Percentiles rank a stretch among this genome's conserved stretches.
phyloP scores from a whole-genome alignment of 1,140 invertebrate species.

The Bactericera cockerelli region DNA sequence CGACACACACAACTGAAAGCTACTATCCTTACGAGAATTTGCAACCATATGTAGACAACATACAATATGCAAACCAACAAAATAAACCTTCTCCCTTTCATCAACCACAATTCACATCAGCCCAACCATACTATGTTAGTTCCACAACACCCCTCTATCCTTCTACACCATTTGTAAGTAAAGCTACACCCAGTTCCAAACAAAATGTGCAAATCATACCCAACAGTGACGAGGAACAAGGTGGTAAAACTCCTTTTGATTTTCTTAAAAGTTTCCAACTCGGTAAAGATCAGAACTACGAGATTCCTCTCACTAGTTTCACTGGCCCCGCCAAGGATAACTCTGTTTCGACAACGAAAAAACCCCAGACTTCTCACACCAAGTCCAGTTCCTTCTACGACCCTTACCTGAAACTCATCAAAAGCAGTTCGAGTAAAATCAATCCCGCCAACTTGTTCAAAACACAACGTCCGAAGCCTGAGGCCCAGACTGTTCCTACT shows the following conservation, averaged over 20 bases:
- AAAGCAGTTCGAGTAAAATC: not conserved
- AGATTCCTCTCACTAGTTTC: not conserved
- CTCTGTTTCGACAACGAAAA: not conserved
- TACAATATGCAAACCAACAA: not conserved
- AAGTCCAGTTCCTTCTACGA: constrained; percentile 1
- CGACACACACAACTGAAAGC: not conserved
- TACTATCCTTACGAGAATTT: not conserved
- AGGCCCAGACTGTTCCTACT: not conserved
- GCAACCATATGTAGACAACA: not conserved
- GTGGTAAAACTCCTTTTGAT: not conserved
- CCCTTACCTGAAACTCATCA: constrained; percentile 1
- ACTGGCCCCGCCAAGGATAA: not conserved
- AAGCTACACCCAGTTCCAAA: not conserved
- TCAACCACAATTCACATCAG: not conserved
- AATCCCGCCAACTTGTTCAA: not conserved
- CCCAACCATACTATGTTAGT: not conserved
- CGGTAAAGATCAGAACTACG: not conserved
- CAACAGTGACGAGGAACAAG: not conserved
- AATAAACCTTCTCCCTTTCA: not conserved
- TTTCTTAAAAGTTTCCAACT: constrained; percentile 6
- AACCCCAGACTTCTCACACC: not conserved
- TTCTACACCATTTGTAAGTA: not conserved
- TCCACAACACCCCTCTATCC: not conserved
- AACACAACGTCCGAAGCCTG: not conserved
- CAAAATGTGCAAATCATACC: not conserved